Conservation (phyloP, 1,140 invertebrate species). For the Atta colombica region DNA sequence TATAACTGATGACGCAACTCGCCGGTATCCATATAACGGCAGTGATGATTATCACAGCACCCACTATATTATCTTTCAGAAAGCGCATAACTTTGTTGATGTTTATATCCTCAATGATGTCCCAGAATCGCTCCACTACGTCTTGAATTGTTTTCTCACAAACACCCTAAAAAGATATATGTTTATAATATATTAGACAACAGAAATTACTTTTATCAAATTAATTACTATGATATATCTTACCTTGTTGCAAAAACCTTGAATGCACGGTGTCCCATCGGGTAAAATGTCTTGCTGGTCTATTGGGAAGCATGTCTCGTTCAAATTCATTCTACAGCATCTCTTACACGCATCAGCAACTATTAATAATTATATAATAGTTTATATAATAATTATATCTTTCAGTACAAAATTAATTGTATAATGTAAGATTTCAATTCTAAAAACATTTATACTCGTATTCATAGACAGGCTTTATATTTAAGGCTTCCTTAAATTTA, state of each 20-base stretch:
- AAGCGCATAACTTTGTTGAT: slow-evolving; percentile 96
- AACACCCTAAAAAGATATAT: slow-evolving; percentile 89
- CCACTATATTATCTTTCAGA: slow-evolving; percentile 95
- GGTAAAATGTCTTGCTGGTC: slow-evolving; percentile 95
- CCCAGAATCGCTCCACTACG: slow-evolving; percentile 98
- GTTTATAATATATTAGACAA: not conserved
- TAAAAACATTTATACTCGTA: not conserved
- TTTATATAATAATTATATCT: slow-evolving; percentile 27
- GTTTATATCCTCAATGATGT: slow-evolving; percentile 98
- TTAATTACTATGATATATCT: slow-evolving; percentile 37
- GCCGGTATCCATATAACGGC: slow-evolving; percentile 97
- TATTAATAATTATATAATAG: slow-evolving; percentile 82
- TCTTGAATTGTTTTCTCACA: slow-evolving; percentile 98
- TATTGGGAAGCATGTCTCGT: slow-evolving; percentile 96
- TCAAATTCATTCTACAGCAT: slow-evolving; percentile 96
- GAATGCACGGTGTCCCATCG: slow-evolving; percentile 97
- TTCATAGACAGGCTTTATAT: no score
- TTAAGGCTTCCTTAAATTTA: no score
- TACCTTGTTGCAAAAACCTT: slow-evolving; percentile 98
- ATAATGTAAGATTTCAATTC: not conserved
- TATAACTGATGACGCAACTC: slow-evolving; percentile 93
- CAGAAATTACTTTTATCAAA: slow-evolving; percentile 37
- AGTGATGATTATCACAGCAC: slow-evolving; percentile 95
- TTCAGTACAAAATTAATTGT: not conserved
- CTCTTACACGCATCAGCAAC: slow-evolving; percentile 94